Conservation (phyloP, 2,797 vertebrate species). For the Eulemur albifrons region DNA sequence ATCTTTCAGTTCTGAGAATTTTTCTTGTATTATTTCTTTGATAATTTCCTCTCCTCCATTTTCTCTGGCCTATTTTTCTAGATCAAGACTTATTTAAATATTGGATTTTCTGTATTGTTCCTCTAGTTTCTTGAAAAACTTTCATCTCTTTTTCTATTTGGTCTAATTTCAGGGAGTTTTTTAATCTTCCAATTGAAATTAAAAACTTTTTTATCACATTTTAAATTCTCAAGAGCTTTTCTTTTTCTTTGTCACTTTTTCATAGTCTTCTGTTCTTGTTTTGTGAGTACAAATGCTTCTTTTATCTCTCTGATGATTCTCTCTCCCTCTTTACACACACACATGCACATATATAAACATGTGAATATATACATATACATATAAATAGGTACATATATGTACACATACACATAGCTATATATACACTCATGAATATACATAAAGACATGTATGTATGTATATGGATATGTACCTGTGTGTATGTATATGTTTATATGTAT, state of each 20-base stretch:
- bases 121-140: background rate
- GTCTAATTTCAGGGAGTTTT: background rate
- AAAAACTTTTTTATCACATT: background rate
- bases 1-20: background rate
- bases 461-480: background rate
- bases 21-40: background rate
- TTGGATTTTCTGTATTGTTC: background rate
- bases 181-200: background rate
- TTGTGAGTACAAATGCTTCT: background rate
- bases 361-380: background rate
- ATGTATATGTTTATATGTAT: background rate
- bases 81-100: background rate
- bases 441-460: background rate
- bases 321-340: background rate
- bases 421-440: no score
- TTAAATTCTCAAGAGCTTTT: background rate
- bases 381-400: no score
- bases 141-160: background rate
- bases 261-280: background rate
- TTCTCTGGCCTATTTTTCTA: background rate
- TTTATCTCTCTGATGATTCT: background rate
- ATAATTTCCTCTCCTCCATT: background rate
- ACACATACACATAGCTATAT: background rate
- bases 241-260: background rate
- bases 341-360: no score